Evolutionary conservation across 2,113 vertebrate genomes (phyloP).

Genomic region (Passer domesticus): DNA sequence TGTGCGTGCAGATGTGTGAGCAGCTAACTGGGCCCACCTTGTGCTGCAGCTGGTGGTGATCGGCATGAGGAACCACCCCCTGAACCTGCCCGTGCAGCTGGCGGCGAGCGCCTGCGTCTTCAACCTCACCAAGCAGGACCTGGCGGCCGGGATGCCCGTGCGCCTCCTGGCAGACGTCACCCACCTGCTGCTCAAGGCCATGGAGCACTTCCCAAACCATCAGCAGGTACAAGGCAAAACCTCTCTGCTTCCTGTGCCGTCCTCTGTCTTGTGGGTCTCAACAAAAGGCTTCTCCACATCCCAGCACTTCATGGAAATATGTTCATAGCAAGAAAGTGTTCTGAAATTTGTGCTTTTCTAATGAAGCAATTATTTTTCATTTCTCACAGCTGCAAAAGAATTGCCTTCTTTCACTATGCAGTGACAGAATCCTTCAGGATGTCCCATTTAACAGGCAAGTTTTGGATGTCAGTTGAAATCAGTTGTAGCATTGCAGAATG

Average conservation of each 20-base stretch:
- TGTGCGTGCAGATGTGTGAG: background rate
- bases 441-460: constrained; percentile 97
- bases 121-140: constrained; percentile 97
- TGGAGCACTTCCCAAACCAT: constrained; percentile 98
- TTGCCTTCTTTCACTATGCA: constrained; percentile 97
- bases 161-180: constrained; percentile 89
- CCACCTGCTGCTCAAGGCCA: constrained; percentile 93
- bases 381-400: constrained; percentile 92
- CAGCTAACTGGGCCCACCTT: background rate
- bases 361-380: background rate
- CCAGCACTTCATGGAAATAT: background rate
- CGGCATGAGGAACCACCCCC: constrained; percentile 96
- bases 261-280: background rate
- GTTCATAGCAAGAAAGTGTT: background rate
- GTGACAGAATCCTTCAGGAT: constrained; percentile 96
- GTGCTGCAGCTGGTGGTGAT: constrained; percentile 88
- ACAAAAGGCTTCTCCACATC: background rate
- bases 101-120: constrained; percentile 98
- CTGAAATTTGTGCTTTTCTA: background rate
- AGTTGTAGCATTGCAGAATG: background rate
- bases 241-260: background rate
- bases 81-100: constrained; percentile 94
- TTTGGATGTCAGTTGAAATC: background rate
- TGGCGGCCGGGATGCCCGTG: constrained; percentile 94
- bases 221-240: constrained; percentile 78